A percentile compares a stretch with the other conserved stretches of the same genome.
Conservation (phyloP, 2,113 vertebrate species). For the Myotis davidii region DNA sequence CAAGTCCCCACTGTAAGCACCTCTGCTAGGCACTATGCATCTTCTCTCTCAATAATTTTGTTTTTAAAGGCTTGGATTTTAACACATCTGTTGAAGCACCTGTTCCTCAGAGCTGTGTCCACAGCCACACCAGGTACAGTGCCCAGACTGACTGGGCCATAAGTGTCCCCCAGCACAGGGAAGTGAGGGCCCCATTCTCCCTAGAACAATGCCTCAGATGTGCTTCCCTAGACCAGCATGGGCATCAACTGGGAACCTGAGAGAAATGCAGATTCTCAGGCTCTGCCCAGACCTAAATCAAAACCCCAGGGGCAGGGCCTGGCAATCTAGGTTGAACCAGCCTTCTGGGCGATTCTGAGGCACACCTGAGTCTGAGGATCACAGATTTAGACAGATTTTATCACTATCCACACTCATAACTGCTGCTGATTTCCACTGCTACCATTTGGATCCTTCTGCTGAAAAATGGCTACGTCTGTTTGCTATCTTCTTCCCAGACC, state of each 20-base stretch:
- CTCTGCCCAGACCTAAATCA: background rate
- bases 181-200: accelerated
- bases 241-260: background rate
- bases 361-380: background rate
- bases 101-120: background rate
- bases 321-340: accelerated
- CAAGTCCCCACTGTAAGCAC: accelerated
- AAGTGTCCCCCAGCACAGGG: background rate
- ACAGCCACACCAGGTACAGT: too few species aligned
- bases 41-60: too few species aligned
- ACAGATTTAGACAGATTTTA: background rate
- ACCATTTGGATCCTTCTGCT: background rate
- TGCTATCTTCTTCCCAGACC: background rate
- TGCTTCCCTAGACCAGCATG: background rate
- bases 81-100: background rate
- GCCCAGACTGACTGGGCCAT: too few species aligned
- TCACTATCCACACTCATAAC: too few species aligned
- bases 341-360: accelerated
- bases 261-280: background rate
- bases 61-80: background rate
- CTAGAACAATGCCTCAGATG: background rate
- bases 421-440: background rate
- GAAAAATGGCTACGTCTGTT: background rate
- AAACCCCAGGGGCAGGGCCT: too few species aligned
- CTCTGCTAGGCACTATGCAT: too few species aligned